phyloP scores from a whole-genome alignment of 2,797 vertebrate species.

The Acanthurus tractus region DNA sequence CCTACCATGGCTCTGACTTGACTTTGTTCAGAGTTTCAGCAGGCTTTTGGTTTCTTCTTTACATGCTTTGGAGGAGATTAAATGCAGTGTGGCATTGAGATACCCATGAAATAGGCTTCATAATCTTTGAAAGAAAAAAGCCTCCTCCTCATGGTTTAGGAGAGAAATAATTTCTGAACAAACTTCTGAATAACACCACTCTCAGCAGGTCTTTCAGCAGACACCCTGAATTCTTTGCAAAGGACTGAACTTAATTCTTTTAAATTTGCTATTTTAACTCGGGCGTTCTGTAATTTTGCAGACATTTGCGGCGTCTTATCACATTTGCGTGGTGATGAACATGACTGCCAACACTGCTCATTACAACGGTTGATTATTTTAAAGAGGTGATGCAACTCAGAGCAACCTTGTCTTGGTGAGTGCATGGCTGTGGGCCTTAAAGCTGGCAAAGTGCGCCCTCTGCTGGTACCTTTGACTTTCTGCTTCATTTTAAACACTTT shows the following conservation, averaged over 20 bases:
- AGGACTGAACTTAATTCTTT: constrained; percentile 35
- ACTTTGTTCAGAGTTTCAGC: constrained; percentile 26
- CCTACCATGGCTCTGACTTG: constrained; percentile 1
- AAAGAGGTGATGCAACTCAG: constrained; percentile 77
- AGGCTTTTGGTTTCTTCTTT: constrained; percentile 33
- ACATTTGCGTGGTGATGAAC: constrained; percentile 61
- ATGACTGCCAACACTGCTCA: constrained; percentile 67
- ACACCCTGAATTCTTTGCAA: constrained; percentile 41
- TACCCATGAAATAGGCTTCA: constrained; percentile 69
- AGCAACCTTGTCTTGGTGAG: constrained; percentile 50
- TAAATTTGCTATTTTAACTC: constrained; percentile 49
- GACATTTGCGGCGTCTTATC: constrained; percentile 61
- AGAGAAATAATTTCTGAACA: constrained; percentile 52
- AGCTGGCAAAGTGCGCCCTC: too few relatives aligned
- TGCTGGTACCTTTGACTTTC: neutral
- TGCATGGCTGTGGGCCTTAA: neutral
- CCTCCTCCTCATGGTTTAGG: constrained; percentile 38
- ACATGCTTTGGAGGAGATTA: constrained; percentile 50
- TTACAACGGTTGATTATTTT: constrained; percentile 67
- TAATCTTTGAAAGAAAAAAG: constrained; percentile 58
- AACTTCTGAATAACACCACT: constrained; percentile 62
- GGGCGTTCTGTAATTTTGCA: constrained; percentile 44
- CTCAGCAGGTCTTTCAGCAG: constrained; percentile 55
- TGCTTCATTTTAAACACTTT: neutral
- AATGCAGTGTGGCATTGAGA: constrained; percentile 47